These are phyloP conservation scores for Ormyrus labotus DNA, from an alignment of 2,888 invertebrate species.

Conservation along the genomic window DNA sequence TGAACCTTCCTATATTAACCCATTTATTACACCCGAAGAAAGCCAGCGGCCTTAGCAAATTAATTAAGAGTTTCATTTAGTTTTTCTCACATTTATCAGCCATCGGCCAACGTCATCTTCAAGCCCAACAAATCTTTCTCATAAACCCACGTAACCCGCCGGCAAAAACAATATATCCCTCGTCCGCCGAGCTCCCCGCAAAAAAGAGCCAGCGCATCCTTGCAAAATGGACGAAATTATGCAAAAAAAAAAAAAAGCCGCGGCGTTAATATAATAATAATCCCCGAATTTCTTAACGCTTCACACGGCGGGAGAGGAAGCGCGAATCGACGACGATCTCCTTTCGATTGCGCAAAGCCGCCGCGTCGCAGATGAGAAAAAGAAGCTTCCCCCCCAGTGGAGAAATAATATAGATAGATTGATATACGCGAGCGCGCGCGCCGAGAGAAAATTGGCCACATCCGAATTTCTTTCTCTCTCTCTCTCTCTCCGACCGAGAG, in stretches of 20 bases:
- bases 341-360: constrained; percentile 17
- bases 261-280: too few relatives aligned
- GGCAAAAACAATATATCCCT: background rate
- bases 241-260: constrained; percentile 1
- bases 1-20: too few relatives aligned
- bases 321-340: too few relatives aligned
- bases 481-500: too few relatives aligned
- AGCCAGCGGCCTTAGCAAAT: background rate
- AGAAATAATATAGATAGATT: constrained; percentile 34
- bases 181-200: too few relatives aligned
- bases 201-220: background rate
- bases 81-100: too few relatives aligned
- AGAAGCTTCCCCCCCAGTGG: background rate
- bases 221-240: constrained; percentile 36
- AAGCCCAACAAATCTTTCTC: too few relatives aligned
- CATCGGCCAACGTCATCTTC: too few relatives aligned
- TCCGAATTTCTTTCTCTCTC: constrained; percentile 19
- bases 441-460: constrained; percentile 37
- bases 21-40: too few relatives aligned
- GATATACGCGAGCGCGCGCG: background rate
- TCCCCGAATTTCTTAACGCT: too few relatives aligned
- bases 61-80: background rate
- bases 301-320: too few relatives aligned
- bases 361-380: constrained; percentile 38
- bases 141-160: background rate